phyloP scores from a whole-genome alignment of 2,888 invertebrate genomes.

The Sesia bembeciformis region DNA sequence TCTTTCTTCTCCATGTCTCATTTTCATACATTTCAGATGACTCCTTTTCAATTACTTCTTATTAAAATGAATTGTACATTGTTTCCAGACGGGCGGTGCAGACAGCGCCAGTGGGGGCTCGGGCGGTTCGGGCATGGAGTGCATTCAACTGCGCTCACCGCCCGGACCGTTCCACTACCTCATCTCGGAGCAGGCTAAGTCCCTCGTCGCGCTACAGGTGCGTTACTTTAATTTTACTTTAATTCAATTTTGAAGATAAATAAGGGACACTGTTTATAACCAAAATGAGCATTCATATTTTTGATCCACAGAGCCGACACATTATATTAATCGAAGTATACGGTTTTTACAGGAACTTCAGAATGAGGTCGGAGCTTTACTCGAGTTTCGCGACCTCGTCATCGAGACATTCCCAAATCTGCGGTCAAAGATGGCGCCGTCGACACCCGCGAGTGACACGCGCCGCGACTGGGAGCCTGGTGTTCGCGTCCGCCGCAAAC shows the following conservation, averaged over 20 bases:
- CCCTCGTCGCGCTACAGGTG: constrained; percentile 86
- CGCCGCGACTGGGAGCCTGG: constrained; percentile 88
- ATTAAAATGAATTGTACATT: neutral
- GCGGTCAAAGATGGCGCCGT: constrained; percentile 87
- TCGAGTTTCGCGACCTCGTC: constrained; percentile 94
- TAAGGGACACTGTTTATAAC: too few species aligned
- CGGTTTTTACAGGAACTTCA: constrained; percentile 80
- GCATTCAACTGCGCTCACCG: constrained; percentile 82
- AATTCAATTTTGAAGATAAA: too few species aligned
- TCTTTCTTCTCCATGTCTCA: neutral
- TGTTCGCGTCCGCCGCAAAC: constrained; percentile 80
- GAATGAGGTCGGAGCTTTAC: constrained; percentile 92
- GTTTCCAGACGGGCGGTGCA: constrained; percentile 67
- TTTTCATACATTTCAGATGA: neutral
- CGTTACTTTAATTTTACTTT: constrained; percentile 8
- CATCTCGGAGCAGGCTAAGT: constrained; percentile 92
- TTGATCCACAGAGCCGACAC: too few species aligned
- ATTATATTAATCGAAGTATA: neutral
- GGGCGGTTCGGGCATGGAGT: constrained; percentile 84
- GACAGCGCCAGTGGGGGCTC: constrained; percentile 74
- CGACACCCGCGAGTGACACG: constrained; percentile 66
- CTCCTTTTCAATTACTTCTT: too few species aligned
- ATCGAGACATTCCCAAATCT: constrained; percentile 95
- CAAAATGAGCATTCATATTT: too few species aligned
- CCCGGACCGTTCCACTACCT: constrained; percentile 86